Conservation (phyloP, 2,888 invertebrate species). For the Monopis laevigella region DNA sequence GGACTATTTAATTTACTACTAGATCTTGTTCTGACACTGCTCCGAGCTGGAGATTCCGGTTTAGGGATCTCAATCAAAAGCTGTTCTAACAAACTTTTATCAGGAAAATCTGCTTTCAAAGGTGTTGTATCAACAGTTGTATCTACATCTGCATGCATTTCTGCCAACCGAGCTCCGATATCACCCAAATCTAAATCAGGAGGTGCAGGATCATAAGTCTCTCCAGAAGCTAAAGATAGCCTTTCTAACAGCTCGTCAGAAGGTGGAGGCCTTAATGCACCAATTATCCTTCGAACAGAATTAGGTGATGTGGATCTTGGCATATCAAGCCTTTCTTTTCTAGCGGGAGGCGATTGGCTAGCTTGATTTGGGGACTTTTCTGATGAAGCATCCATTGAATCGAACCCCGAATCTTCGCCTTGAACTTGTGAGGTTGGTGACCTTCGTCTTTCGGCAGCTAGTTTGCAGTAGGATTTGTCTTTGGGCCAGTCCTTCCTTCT, state of each 20-base stretch:
- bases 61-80: conserved; percentile 85
- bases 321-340: conserved; percentile 53
- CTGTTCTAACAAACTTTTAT: conserved; percentile 77
- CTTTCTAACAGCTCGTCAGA: conserved; percentile 41
- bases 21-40: conserved; percentile 72
- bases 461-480: conserved; percentile 67
- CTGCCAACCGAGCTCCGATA: conserved; percentile 76
- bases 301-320: conserved; percentile 48
- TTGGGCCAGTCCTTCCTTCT: conserved; percentile 50
- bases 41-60: conserved; percentile 50
- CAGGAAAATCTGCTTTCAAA: conserved; percentile 55
- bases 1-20: conserved; percentile 76
- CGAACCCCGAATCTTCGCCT: conserved; percentile 91
- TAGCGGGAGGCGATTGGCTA: conserved; percentile 72
- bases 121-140: conserved; percentile 42
- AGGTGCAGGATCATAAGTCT: conserved; percentile 17
- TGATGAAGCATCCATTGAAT: conserved; percentile 93
- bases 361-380: conserved; percentile 92
- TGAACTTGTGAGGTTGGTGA: conserved; percentile 69
- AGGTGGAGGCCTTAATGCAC: too few relatives aligned
- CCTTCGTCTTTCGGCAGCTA: conserved; percentile 61
- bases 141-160: conserved; percentile 65
- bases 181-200: conserved; percentile 66
- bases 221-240: conserved; percentile 28
- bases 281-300: conserved; percentile 57